Evolutionary conservation across 2,797 vertebrate species (phyloP), one percentile per base, ranked within the genome.

Genomic region (Cynopterus sphinx): DNA sequence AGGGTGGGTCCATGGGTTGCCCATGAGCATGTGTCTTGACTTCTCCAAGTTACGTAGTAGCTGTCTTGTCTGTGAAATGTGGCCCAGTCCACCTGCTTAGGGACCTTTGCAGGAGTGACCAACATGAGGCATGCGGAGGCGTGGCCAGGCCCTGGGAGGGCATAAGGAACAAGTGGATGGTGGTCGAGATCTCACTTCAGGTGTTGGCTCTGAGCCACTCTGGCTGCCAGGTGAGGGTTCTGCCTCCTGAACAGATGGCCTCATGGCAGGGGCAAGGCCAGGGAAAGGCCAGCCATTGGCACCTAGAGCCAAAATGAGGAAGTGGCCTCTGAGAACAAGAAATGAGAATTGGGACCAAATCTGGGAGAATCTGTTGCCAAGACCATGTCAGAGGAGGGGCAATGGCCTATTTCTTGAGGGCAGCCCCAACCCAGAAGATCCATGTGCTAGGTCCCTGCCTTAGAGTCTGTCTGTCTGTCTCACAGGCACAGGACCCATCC

Each of bases 1-100:
- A 1, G 1, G 3, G 13, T 15, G 6, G n/a, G 74, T 5, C 33
- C 5, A 4, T 3, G 0, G 13, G 17, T 2, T 13, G 6, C 5
- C 21, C 3, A 0, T 2, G 0, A 31, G 4, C 1, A 1, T 0
- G 0, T 7, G 59, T 74, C 16, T 22, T 5, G 41, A 26, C 11
- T 1, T 63, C 28, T 92, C 71, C 2, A 2, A 4, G 36, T 6
- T 22, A 22, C 4, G 57, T 2, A 22, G 17, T 43, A 33, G 33
- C 22, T 26, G 16, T 68, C 87, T 75, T 17, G 5, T 13, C 63
- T 28, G 1, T 57, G 57, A 85, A 5, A 17, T 39, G 2, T 0
- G 1, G 46, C 11, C 61, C 17, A 5, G n/a, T 5, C 21, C 4
- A 65, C 16, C 82, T 51, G 75, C 33, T 49, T 9, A 0, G 5